phyloP scores from a whole-genome alignment of 2,888 invertebrate genomes.

The Meteorus colon region DNA sequence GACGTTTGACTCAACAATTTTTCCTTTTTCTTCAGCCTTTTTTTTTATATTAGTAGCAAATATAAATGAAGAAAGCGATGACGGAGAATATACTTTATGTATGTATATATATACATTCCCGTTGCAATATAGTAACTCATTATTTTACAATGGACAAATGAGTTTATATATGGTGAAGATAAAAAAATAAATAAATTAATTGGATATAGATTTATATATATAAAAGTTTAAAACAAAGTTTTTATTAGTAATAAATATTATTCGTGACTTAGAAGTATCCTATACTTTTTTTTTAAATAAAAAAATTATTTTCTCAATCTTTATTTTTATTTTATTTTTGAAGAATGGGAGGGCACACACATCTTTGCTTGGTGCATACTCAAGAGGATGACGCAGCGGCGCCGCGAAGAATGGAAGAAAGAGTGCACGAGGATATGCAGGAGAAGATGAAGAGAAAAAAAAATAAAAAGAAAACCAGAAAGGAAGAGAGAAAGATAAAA shows the following conservation, averaged over 20 bases:
- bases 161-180: background rate
- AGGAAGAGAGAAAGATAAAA: background rate
- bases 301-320: background rate
- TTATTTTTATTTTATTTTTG: background rate
- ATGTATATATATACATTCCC: conserved; percentile 12
- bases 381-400: conserved; percentile 36
- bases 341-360: background rate
- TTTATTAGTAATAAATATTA: background rate
- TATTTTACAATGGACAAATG: conserved; percentile 11
- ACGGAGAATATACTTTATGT: background rate
- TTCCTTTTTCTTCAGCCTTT: conserved; percentile 18
- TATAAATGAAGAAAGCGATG: conserved; percentile 31
- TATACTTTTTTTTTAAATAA: conserved; percentile 1
- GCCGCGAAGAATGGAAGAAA: conserved; percentile 2
- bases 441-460: no score
- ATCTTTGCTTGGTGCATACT: conserved; percentile 29
- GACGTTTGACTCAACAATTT: conserved; percentile 36
- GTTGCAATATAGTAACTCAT: conserved; percentile 16
- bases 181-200: conserved; percentile 2
- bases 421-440: no score
- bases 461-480: background rate
- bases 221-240: background rate
- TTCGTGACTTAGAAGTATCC: background rate
- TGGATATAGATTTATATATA: background rate
- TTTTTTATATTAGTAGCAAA: conserved; percentile 40